These are phyloP conservation scores for Abrostola tripartita DNA, from an alignment of 2,888 invertebrate species.

Conservation along the genomic window DNA sequence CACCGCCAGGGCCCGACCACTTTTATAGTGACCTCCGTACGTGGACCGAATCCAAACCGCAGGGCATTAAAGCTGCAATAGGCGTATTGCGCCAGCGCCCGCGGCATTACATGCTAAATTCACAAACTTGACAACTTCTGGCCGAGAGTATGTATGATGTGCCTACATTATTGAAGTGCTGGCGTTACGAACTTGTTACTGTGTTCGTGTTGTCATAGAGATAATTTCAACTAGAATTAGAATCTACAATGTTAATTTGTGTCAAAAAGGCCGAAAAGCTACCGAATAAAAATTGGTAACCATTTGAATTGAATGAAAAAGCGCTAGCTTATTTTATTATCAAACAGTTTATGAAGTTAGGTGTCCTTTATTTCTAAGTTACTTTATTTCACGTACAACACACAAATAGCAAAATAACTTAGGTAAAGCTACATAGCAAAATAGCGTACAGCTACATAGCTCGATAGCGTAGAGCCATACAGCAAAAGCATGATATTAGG, in stretches of 20 bases:
- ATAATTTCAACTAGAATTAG: too few relatives aligned
- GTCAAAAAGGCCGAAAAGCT: too few relatives aligned
- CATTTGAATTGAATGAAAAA: too few relatives aligned
- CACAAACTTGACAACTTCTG: conserved; percentile 66
- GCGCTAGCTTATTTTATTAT: too few relatives aligned
- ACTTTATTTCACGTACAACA: too few relatives aligned
- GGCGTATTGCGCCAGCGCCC: conserved; percentile 71
- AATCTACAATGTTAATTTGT: too few relatives aligned
- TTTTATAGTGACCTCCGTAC: conserved; percentile 79
- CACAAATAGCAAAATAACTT: neutral
- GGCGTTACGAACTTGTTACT: conserved; percentile 24
- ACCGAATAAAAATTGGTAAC: too few relatives aligned
- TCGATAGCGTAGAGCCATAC: conserved; percentile 19
- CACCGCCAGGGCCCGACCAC: conserved; percentile 72
- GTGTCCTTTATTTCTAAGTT: too few relatives aligned
- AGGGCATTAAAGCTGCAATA: conserved; percentile 79
- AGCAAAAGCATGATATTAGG: conserved; percentile 22
- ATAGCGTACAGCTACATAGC: too few relatives aligned
- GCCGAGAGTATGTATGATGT: conserved; percentile 36
- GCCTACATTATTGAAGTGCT: conserved; percentile 15
- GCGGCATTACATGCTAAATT: conserved; percentile 67
- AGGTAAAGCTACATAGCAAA: too few relatives aligned
- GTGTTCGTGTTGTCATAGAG: conserved; percentile 9
- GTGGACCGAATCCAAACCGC: conserved; percentile 84
- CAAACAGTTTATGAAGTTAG: too few relatives aligned